Conservation (phyloP, 1,140 invertebrate genomes). For the Drosophila leontia region DNA sequence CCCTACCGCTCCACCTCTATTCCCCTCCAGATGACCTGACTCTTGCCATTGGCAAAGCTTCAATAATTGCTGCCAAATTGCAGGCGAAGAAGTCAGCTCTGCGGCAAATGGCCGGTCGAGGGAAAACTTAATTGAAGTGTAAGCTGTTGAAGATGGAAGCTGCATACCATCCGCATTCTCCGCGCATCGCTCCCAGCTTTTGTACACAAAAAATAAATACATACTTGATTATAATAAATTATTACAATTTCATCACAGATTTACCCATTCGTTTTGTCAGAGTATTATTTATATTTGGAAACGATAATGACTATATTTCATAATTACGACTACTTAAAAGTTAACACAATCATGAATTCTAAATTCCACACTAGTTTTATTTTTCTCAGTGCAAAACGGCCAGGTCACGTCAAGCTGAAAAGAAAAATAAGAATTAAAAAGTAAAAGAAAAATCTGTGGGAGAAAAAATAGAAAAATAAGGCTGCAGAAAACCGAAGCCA, state of each 20-base stretch:
- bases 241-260: background rate
- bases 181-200: slow-evolving; percentile 9
- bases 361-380: background rate
- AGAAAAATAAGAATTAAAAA: slow-evolving; percentile 51
- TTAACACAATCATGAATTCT: no score
- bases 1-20: background rate
- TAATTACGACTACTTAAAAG: no score
- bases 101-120: slow-evolving; percentile 53
- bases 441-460: slow-evolving; percentile 25
- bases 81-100: slow-evolving; percentile 54
- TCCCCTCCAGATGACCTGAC: slow-evolving; percentile 39
- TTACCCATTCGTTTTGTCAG: background rate
- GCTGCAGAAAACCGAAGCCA: slow-evolving; percentile 48
- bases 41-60: slow-evolving; percentile 71
- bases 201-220: background rate
- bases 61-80: slow-evolving; percentile 83
- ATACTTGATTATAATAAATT: background rate
- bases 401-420: slow-evolving; percentile 69
- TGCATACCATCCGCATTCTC: slow-evolving; percentile 16
- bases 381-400: slow-evolving; percentile 22
- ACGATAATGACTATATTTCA: background rate
- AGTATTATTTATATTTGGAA: background rate
- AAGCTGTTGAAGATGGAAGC: slow-evolving; percentile 74
- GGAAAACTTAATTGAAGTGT: slow-evolving; percentile 79
- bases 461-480: slow-evolving; percentile 16